Base-by-base conservation (phyloP, 1,140 invertebrate species). In the Papilio polyxenes region DNA sequence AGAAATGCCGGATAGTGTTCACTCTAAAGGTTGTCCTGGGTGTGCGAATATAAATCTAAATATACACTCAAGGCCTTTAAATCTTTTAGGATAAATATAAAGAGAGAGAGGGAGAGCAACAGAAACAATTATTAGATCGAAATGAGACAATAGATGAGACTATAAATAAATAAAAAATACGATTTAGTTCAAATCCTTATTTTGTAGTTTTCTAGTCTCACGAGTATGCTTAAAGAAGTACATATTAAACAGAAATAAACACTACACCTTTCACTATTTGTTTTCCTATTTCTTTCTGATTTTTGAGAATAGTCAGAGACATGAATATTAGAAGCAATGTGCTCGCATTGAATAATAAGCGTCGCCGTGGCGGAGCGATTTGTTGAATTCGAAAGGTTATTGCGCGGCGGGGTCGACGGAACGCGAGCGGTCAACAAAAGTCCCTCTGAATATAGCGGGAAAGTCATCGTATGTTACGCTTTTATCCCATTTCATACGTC, bases 391-490 rank as follows among this genome's bases (percentile, higher is more conserved):
- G 23, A 77, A 20, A 31, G 44, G 75, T 77, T 77, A 77, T 53
- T 48, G 75, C 75, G 75, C 9, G 40, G 1, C 65, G 65, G 65
- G 65, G 65, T 84, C 82, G 77, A 85, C 83, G 81, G 86, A 86
- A 86, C 11, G 13, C 23, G 31, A 72, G 31, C 65, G 82, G 86
- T 82, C 85, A 87, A 89, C 87, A 89, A 87, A 87, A 86, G 86
- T 85, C 81, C 76, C 83, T 84, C 87, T 85, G 82, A 84, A 87
- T 88, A 87, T 87, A 87, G 89, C 87, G 86, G 82, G 69, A 81
- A 74, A 79, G 80, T 83, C 79, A 86, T 90, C 89, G 81, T 91
- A 88, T 83, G 87, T 90, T 87, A 87, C 86, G 77, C 81, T 85
- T 91, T 89, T 91, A 72, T 89, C 85, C 84, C 79, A n/a, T 79